A percentile compares a stretch with the other conserved stretches of the same genome.
Evolutionary conservation across 2,888 invertebrate species (phyloP).

Genomic region (Hemithea aestivaria): DNA sequence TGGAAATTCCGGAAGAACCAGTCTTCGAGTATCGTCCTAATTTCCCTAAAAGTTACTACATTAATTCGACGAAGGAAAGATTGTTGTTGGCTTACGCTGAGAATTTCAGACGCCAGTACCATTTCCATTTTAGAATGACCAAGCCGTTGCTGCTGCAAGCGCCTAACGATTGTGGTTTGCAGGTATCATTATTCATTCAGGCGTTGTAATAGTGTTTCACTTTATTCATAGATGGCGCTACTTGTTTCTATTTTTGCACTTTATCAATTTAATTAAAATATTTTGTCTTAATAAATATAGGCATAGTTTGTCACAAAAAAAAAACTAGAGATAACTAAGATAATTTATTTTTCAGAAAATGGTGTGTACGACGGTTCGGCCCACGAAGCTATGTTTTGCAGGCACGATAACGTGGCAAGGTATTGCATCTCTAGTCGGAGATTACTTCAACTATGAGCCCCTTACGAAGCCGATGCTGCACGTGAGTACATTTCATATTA

Average conservation of each 20-base stretch:
- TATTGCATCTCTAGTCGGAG: conserved; percentile 85
- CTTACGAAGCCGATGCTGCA: conserved; percentile 81
- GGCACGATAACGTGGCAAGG: conserved; percentile 86
- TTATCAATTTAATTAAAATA: too few relatives aligned
- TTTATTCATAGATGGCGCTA: conserved; percentile 30
- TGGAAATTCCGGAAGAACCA: conserved; percentile 47
- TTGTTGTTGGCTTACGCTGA: conserved; percentile 85
- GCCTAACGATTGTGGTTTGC: conserved; percentile 87
- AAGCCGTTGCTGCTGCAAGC: conserved; percentile 84
- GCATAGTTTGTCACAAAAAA: too few relatives aligned
- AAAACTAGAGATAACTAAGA: too few relatives aligned
- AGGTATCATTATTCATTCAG: conserved; percentile 66
- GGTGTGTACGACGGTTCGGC: conserved; percentile 90
- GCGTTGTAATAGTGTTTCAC: background rate
- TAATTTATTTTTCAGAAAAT: conserved; percentile 89
- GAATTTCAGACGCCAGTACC: conserved; percentile 87
- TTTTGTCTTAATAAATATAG: too few relatives aligned
- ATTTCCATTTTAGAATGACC: conserved; percentile 73
- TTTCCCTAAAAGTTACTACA: conserved; percentile 83
- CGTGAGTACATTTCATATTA: conserved; percentile 84
- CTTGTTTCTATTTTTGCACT: background rate
- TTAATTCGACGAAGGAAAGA: conserved; percentile 84
- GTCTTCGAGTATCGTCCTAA: conserved; percentile 78
- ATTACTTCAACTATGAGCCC: conserved; percentile 87
- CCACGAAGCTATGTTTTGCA: conserved; percentile 85